Evolutionary conservation across 2,888 invertebrate genomes (phyloP).

Genomic region (Conchocele bisecta): DNA sequence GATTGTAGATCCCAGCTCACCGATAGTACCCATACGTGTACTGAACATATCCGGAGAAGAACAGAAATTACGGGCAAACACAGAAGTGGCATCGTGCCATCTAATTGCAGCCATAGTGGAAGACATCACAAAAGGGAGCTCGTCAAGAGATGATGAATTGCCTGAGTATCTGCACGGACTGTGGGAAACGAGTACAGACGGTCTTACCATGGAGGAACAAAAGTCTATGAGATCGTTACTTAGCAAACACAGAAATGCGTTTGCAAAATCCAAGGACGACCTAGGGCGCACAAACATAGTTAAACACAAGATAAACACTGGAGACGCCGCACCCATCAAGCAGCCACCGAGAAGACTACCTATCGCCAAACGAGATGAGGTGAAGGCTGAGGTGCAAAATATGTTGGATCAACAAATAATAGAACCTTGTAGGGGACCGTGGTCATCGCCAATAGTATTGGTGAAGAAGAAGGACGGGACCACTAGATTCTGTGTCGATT

Average conservation of each 20-base stretch:
- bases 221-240: not conserved
- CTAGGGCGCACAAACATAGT: not conserved
- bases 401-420: not conserved
- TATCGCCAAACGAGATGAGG: not conserved
- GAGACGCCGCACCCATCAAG: not conserved
- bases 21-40: not conserved
- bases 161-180: not conserved
- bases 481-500: conserved; percentile 1
- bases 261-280: not conserved
- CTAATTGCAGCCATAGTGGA: too few species aligned
- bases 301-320: not conserved
- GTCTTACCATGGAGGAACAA: not conserved
- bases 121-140: too few species aligned
- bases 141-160: too few species aligned
- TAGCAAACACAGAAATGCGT: not conserved
- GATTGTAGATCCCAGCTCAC: not conserved
- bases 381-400: not conserved
- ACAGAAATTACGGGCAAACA: not conserved
- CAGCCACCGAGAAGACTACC: not conserved
- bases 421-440: not conserved
- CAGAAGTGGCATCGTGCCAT: not conserved
- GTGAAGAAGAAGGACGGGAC: not conserved
- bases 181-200: not conserved
- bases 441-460: not conserved
- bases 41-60: not conserved